A percentile compares a stretch with the other conserved stretches of the same genome.
Conservation (phyloP, 2,113 vertebrate species). For the Saguinus imperator region DNA sequence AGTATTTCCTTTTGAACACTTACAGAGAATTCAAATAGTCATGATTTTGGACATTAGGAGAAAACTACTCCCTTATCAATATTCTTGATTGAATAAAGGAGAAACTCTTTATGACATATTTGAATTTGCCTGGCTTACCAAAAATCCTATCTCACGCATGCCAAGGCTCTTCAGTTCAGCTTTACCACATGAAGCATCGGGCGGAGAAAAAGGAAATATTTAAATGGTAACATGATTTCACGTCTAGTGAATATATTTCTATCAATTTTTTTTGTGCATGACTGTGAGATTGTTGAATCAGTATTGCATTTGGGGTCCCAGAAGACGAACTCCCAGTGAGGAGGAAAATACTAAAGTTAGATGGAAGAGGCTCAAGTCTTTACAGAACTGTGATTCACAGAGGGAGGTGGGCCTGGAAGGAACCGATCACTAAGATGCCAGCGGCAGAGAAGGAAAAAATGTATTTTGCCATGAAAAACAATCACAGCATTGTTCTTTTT, state of each 20-base stretch:
- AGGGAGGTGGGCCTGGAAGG: background rate
- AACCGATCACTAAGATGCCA: background rate
- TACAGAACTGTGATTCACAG: background rate
- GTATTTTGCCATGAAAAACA: background rate
- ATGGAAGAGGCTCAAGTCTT: constrained; percentile 32
- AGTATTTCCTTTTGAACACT: constrained; percentile 43
- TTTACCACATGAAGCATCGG: background rate
- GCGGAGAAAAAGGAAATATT: background rate
- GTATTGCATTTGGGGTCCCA: constrained; percentile 3
- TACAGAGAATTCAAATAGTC: background rate
- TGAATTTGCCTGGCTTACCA: constrained; percentile 12
- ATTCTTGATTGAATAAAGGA: background rate
- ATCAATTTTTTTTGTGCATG: constrained; percentile 35
- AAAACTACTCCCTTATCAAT: background rate
- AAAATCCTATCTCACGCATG: background rate
- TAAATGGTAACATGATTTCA: constrained; percentile 51
- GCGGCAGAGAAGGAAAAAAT: background rate
- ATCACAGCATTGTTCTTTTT: background rate
- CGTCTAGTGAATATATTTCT: constrained; percentile 38
- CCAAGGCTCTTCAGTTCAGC: background rate
- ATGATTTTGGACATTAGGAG: constrained; percentile 4
- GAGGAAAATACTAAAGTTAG: constrained; percentile 1
- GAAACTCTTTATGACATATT: constrained; percentile 42
- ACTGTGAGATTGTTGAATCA: constrained; percentile 13
- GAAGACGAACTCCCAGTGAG: background rate